Evolutionary conservation across 2,113 vertebrate species (phyloP), one percentile per base, ranked within the genome.

Genomic region (Oplegnathus fasciatus): DNA sequence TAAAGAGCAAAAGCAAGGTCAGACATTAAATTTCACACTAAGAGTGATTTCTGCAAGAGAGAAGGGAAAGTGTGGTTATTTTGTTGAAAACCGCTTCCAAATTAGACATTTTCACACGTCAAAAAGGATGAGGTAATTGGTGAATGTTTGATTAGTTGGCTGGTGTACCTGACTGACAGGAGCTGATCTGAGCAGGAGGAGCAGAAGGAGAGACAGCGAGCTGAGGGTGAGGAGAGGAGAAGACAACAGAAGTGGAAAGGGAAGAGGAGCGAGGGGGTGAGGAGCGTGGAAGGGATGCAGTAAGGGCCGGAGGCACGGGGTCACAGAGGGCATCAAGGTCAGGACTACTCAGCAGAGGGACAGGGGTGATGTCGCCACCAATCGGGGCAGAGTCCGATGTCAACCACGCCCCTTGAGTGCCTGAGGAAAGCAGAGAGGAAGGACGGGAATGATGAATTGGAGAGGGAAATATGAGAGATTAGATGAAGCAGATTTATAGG

Each of bases 271-370:
- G 48, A 69, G 80, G 6, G 3, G 84, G 80, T 28, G 87, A 80
- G 37, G 89, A 77, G 52, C 9, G 68, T 2, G 84, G 80, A 3
- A 89, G 75, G 34, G 89, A 64, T 71, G 84, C 54, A 28, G 80
- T 74, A 13, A 83, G 85, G 1, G 69, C 15, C 3, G 92, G 88
- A 34, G 64, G 66, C 8, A 34, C 83, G 0, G 94, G 93, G 78
- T 96, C 94, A 72, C 95, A 96, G 58, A 96, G 91, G 37, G 96
- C 91, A 62, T 96, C 96, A 0, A 96, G 95, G 81, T 96, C 95
- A n/a, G 96, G 95, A 40, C 91, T 94, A 67, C 82, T 92, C 71
- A 94, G 84, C 70, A 96, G 86, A 42, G 95, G 96, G 58, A 96
- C 78, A 0, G 93, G 84, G 32, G 80, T 4, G 52, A 94, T 58